Conservation (phyloP, 2,888 invertebrate genomes). For the Notodromas monacha region DNA sequence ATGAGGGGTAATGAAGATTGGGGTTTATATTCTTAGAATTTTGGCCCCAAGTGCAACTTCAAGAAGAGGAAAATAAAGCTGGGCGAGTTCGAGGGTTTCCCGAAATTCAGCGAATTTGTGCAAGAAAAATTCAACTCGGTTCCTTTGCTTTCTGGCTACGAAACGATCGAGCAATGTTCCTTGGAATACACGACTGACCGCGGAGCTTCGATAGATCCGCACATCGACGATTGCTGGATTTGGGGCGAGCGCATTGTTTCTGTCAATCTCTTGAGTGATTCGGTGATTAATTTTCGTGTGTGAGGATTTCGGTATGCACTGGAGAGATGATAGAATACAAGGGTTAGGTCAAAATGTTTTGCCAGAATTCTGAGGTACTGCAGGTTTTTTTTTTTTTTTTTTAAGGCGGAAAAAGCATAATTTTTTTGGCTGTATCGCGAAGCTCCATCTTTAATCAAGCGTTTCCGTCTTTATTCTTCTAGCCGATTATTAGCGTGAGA, state of each 20-base stretch:
- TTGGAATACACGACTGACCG: constrained; percentile 56
- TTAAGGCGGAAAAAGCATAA: no score
- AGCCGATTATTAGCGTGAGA: no score
- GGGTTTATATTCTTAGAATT: constrained; percentile 27
- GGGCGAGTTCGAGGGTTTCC: constrained; percentile 58
- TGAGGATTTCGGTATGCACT: no score
- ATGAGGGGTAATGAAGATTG: background rate
- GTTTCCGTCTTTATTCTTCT: no score
- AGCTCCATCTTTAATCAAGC: no score
- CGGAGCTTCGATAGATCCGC: constrained; percentile 85
- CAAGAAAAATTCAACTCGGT: constrained; percentile 34
- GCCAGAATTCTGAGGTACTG: no score
- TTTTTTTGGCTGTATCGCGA: no score
- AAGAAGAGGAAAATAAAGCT: constrained; percentile 50
- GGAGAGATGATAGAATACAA: no score
- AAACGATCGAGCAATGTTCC: constrained; percentile 75
- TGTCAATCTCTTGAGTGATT: constrained; percentile 47
- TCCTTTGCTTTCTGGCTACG: constrained; percentile 29
- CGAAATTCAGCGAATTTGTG: constrained; percentile 36
- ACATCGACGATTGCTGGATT: constrained; percentile 94
- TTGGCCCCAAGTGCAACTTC: constrained; percentile 92
- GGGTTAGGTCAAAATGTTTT: no score
- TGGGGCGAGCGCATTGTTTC: constrained; percentile 95
- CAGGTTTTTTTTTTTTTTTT: no score
- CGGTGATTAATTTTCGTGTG: no score